phyloP scores from a whole-genome alignment of 2,113 vertebrate species.

The Uria aalge region DNA sequence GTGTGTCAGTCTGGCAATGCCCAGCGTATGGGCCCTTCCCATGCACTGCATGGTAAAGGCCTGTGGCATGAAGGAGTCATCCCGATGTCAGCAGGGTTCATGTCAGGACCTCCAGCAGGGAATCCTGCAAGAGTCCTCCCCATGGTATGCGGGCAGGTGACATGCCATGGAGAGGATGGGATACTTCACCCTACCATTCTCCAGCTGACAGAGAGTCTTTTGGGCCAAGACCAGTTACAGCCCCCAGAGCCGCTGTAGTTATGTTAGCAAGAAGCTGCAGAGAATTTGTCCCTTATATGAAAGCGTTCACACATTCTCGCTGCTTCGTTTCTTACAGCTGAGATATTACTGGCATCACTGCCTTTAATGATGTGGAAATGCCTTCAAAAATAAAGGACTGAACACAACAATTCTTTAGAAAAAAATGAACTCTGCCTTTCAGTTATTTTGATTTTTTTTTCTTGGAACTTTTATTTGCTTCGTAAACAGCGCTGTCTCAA shows the following conservation, averaged over 20 bases:
- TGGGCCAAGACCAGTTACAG: not conserved
- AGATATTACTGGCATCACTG: not conserved
- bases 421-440: not conserved
- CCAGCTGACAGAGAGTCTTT: not conserved
- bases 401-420: not conserved
- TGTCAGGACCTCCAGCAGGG: not conserved
- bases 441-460: not conserved
- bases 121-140: not conserved
- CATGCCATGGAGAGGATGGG: rapidly evolving
- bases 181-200: not conserved
- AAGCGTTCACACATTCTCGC: not conserved
- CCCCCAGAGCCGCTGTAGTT: not conserved
- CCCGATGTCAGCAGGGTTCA: not conserved
- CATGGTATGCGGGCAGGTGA: rapidly evolving
- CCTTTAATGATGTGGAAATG: not conserved
- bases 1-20: not conserved
- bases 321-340: not conserved
- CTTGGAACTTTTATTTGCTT: not conserved
- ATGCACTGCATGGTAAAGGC: not conserved
- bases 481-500: not conserved
- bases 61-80: rapidly evolving
- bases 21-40: not conserved
- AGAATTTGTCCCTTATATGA: not conserved
- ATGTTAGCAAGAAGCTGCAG: not conserved
- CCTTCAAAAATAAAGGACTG: not conserved